These are phyloP conservation scores for Nephila pilipes DNA, from an alignment of 1,140 invertebrate genomes.

Conservation along the genomic window DNA sequence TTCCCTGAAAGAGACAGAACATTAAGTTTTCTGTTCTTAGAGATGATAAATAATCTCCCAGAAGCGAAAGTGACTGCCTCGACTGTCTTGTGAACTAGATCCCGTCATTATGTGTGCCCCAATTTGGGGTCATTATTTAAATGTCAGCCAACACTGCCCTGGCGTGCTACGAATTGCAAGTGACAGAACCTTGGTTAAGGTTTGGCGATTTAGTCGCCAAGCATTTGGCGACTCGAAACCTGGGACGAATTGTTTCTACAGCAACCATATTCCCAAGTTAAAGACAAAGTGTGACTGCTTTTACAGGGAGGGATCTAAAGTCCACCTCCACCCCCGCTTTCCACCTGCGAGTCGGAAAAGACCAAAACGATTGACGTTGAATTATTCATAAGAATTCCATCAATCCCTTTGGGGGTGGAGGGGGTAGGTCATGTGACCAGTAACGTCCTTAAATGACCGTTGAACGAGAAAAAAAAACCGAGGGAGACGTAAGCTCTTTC, in stretches of 20 bases:
- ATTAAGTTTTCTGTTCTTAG: background rate
- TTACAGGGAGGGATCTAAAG: conserved; percentile 12
- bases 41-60: background rate
- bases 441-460: conserved; percentile 49
- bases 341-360: conserved; percentile 32
- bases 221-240: background rate
- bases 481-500: conserved; percentile 5
- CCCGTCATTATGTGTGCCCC: background rate
- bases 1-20: background rate
- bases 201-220: background rate
- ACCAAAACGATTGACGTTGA: conserved; percentile 49
- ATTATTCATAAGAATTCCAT: conserved; percentile 58
- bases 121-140: background rate
- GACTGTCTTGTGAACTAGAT: background rate
- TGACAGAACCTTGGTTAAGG: background rate
- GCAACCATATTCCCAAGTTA: conserved; percentile 40
- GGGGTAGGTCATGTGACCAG: conserved; percentile 20
- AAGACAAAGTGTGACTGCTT: conserved; percentile 38
- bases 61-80: background rate
- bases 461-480: conserved; percentile 26
- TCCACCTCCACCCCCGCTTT: background rate
- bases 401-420: conserved; percentile 40
- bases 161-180: background rate
- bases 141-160: background rate
- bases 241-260: background rate